Evolutionary conservation across 2,888 invertebrate genomes (phyloP), one percentile per base, ranked within the genome.

Genomic region (Azorinus chamasolen): DNA sequence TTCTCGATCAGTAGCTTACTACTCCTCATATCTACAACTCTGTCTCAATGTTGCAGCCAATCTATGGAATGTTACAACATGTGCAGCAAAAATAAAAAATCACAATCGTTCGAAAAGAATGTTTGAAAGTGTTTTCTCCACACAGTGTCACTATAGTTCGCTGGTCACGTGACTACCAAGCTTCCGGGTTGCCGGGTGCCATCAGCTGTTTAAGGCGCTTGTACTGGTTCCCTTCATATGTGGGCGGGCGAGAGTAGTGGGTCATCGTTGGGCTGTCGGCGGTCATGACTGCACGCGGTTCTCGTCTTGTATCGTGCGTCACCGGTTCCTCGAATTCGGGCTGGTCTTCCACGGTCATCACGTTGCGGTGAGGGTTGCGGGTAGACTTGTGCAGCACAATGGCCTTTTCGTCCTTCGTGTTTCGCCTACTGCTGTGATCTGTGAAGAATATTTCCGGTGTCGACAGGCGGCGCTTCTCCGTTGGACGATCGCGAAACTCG

Each of bases 371-470:
- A 6, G 32, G 32, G 32, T 32, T 4, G 4, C 32, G 32, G 4
- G 32, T 6, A 10, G 32, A 32, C 32, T 32, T 32, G 32, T 32
- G 10, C 32, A 10, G 32, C 10, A 32, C 32, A 4, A 32, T 10
- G 4, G 32, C 32, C 32, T 32, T 32, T 32, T 32, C 32, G 4
- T 32, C 32, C 32, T 32, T 32, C 32, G 32, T 32, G 32, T 10
- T 32, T 32, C 32, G 32, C 10, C 32, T 37, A 18, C 61, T 27
- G 37, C 50, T 51, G 24, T 50, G 62, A 39, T 78, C 72, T 8
- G 78, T 78, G 55, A 68, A 72, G 68, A 78, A 78, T 37, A 79
- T 71, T 62, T 80, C 80, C 14, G 80, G 80, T 5, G 80, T 66
- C 24, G 58, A 57, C 16, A 80, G 65, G 6, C 73, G 73, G 18